Evolutionary conservation across 2,797 vertebrate genomes (phyloP), one percentile per base, ranked within the genome.

Genomic region (Takifugu rubripes): DNA sequence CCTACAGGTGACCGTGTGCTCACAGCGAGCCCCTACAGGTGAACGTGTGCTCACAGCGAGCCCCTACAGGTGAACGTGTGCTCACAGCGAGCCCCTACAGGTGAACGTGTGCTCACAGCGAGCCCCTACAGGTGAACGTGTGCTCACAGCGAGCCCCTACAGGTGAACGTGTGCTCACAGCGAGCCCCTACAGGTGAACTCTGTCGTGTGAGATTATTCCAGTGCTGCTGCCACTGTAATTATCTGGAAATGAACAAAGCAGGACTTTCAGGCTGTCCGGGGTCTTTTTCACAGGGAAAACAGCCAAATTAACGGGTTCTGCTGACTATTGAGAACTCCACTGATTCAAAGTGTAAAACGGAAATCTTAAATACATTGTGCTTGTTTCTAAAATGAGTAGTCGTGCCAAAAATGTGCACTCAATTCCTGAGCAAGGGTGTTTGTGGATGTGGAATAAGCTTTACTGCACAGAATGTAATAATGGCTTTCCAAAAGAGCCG

Each of bases 191-290:
- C 71, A 77, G 68, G 66, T 60, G 50, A 71, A 78, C 27, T 46
- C 68, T 56, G 55, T 75, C 71, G 72, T 79, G 73, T 78, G 71
- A 76, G 78, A 74, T 80, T 71, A 84, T 79, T 76, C 56, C 54
- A 78, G 85, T 81, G 80, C 78, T 77, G 63, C 77, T 80, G 56
- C 44, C 42, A 27, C 53, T 58, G 25, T 56, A 68, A 52, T 17
- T 17, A 74, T 61, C 36, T 59, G 66, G 27, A 74, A 71, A 75
- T 56, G 48, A 73, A 54, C 56, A 54, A 53, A 68, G 61, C 64
- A 48, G 48, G 54, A 31, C 48, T 26, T 21, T 50, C 11, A 3
- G 8, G 26, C 17, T 17, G 17, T 15, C 3, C 1, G 0, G 7
- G 1, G 0, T 40, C 31, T 65, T 58, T 70, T 71, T 72, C 26